Base-by-base conservation (phyloP, 64 coral and sea anemone genomes). In the Dendronephthya gigantea region DNA sequence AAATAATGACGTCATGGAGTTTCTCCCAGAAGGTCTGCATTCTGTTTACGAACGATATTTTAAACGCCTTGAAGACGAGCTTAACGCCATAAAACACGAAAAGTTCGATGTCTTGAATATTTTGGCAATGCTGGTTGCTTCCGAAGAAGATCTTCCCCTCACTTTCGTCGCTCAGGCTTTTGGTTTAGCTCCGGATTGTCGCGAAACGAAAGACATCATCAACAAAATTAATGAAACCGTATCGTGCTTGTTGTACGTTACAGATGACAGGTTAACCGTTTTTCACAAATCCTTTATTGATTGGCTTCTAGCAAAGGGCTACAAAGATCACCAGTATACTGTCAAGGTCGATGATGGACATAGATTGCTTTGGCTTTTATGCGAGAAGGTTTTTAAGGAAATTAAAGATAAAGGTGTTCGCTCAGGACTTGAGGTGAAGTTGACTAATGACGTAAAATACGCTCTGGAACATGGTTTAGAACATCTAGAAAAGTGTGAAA, bases 241-340 rank as follows among this genome's bases (percentile, higher is more conserved):
- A 56, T 89, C 81, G 40, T 83, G 68, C 50, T 69, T 89, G 39
- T 89, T 89, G 59, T 62, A 81, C 30, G 28, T 45, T 41, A 22
- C 40, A 11, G 39, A 65, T 35, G 87, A 59, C 8, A 35, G 32
- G 40, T 35, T 89, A 10, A 83, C 55, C 50, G 28, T 89, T 83
- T 89, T 89, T 32, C 87, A 89, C 36, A 89, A 89, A 15, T 89
- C 87, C 31, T 79, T 89, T 83, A 82, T 16, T 62, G 87, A 89
- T 45, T 89, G 87, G 87, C 81, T 89, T 23, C 55, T 62, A 62
- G 55, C 55, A 1, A 62, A 5, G 19, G 55, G 55, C 55, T 62
- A 62, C 55, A 27, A 62, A 62, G 55, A 62, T n/a, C 55, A 62
- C 25, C 17, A 62, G 25, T 62, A 62, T 22, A 27, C 55, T 62